These are phyloP conservation scores for Tenthredo distinguenda DNA, from an alignment of 2,888 invertebrate species.

Conservation along the genomic window DNA sequence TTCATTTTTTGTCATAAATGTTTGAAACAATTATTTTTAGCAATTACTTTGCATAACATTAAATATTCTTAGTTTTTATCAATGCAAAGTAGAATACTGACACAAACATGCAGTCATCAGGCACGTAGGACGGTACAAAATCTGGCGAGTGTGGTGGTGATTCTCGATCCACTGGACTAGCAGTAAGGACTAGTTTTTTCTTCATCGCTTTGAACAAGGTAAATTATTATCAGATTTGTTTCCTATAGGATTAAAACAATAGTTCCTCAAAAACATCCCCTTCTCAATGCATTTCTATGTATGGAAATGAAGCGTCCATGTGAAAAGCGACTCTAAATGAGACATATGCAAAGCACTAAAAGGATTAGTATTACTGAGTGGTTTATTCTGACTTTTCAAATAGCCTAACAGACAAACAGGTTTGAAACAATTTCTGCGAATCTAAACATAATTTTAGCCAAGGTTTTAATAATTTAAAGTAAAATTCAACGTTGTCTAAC, in stretches of 20 bases:
- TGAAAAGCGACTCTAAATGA: too few relatives aligned
- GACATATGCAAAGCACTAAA: neutral
- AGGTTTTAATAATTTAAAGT: neutral
- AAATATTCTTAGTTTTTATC: neutral
- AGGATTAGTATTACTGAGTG: neutral
- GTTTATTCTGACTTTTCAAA: neutral
- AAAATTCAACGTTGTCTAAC: neutral
- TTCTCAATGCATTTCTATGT: neutral
- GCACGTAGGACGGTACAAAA: neutral
- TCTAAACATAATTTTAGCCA: neutral
- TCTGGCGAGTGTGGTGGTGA: neutral
- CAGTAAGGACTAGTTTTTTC: constrained; percentile 27
- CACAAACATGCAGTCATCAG: neutral
- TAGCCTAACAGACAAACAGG: neutral
- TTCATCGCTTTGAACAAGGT: constrained; percentile 20
- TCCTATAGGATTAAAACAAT: neutral
- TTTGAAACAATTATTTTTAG: neutral
- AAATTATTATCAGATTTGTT: neutral
- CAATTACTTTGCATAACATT: neutral
- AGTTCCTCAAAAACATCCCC: neutral
- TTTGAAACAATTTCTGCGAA: neutral
- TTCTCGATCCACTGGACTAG: constrained; percentile 11
- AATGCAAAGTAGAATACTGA: neutral
- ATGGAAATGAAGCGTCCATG: neutral
- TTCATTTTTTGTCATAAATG: neutral